Conservation (phyloP, 2,888 invertebrate genomes). For the Limenitis camilla region DNA sequence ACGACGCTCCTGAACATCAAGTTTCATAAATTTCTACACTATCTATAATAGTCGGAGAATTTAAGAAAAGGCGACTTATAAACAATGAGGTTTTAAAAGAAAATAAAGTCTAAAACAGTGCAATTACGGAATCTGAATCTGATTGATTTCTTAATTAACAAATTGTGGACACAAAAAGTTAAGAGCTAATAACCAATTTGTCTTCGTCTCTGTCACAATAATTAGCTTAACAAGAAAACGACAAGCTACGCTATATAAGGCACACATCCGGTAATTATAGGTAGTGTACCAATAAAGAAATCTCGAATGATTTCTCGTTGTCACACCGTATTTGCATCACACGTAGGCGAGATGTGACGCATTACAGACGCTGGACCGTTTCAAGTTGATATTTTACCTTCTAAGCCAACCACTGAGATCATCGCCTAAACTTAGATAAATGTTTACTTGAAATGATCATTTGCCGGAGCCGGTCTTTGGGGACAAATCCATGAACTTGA, state of each 20-base stretch:
- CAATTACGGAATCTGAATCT: too few species aligned
- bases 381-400: constrained; percentile 47
- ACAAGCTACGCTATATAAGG: constrained; percentile 27
- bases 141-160: background rate
- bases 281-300: constrained; percentile 33
- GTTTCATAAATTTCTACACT: too few species aligned
- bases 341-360: constrained; percentile 51
- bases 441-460: constrained; percentile 39
- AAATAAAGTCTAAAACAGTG: too few species aligned
- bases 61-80: too few species aligned
- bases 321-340: constrained; percentile 37
- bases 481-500: constrained; percentile 12
- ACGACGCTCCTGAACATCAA: too few species aligned
- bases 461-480: constrained; percentile 5
- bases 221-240: constrained; percentile 21
- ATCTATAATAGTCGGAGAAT: too few species aligned
- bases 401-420: constrained; percentile 57
- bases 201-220: constrained; percentile 20
- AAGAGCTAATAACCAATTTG: constrained; percentile 2
- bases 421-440: constrained; percentile 44
- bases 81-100: too few species aligned
- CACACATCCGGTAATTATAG: constrained; percentile 35
- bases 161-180: background rate
- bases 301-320: constrained; percentile 33
- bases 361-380: constrained; percentile 32